Evolutionary conservation across 2,797 vertebrate species (phyloP).

Genomic region (Chaetophractus vellerosus): DNA sequence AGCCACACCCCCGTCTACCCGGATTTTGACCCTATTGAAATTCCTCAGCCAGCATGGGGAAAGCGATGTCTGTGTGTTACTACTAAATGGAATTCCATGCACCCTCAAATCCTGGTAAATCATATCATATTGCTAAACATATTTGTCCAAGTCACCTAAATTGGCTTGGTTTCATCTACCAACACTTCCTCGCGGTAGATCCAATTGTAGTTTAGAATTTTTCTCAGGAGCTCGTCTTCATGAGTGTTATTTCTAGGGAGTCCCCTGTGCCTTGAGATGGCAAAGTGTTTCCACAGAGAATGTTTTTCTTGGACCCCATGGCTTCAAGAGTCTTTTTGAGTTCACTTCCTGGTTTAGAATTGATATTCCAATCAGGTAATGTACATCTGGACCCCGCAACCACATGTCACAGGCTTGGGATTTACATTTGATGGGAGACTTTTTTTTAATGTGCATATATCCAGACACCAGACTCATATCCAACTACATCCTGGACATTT

Average conservation of each 20-base stretch:
- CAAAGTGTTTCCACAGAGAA: neutral
- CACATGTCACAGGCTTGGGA: neutral
- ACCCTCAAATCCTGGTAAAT: neutral
- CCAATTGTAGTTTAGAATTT: constrained; percentile 1
- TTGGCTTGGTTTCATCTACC: neutral
- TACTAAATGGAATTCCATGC: constrained; percentile 8
- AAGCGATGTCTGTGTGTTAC: neutral
- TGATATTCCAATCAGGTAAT: neutral
- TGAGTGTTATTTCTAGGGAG: neutral
- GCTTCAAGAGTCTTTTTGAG: neutral
- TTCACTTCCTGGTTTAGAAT: neutral
- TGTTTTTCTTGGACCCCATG: neutral
- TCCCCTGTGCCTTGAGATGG: neutral
- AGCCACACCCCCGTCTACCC: neutral
- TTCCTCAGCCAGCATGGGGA: neutral
- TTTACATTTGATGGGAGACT: neutral
- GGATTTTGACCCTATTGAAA: neutral
- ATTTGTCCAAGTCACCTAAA: constrained; percentile 15
- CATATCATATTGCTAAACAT: neutral
- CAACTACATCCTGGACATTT: neutral
- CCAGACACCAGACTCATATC: neutral
- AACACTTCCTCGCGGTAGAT: neutral
- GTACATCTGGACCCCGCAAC: neutral
- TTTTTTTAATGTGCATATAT: neutral
- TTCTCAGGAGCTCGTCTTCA: neutral